Evolutionary conservation across 64 coral and sea anemone genomes (phyloP), one percentile per base, ranked within the genome.

Genomic region (Porites lutea): DNA sequence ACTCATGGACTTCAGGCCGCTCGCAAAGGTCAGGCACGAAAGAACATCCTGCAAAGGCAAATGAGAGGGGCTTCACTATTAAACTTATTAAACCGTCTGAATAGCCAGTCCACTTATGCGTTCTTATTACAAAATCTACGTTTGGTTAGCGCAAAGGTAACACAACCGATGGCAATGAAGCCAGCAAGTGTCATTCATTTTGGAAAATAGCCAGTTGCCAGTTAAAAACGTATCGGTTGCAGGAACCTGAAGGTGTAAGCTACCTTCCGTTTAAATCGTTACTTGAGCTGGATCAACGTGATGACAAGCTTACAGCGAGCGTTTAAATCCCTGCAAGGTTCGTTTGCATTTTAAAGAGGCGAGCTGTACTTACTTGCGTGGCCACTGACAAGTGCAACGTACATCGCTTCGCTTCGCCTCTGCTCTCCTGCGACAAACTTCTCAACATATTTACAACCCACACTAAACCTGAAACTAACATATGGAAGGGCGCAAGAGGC

Each of bases 11-110:
- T 84, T 67, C 63, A 84, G 51, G 81, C n/a, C 37, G 63, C 47
- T 84, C 63, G 81, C 81, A 68, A 84, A 68, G 46, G 81, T 84
- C 81, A 84, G 62, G 63, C 81, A 84, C 52, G 81, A 84, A 4
- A 84, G 63, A 46, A 69, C 81, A 10, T 84, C 81, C 81, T 84
- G 52, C n/a, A 21, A 69, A 82, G 51, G 49, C 44, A 65, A 84
- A 52, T 48, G 19, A 49, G 69, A 65, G 60, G 61, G 59, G 27
- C 27, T 64, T 83, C 79, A 83, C 60, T 83, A 44, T 65, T 27
- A 59, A 67, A 50, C 3, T 50, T 83, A 63, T 83, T 37, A 45
- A 76, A 14, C 51, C 73, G 10, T 48, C 46, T 52, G 19, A 48
- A 76, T 76, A 76, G 4, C 46, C 18, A 16, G 81, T 66, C 64